Conservation (phyloP, 2,113 vertebrate species). For the Pachycephala philippinensis region DNA sequence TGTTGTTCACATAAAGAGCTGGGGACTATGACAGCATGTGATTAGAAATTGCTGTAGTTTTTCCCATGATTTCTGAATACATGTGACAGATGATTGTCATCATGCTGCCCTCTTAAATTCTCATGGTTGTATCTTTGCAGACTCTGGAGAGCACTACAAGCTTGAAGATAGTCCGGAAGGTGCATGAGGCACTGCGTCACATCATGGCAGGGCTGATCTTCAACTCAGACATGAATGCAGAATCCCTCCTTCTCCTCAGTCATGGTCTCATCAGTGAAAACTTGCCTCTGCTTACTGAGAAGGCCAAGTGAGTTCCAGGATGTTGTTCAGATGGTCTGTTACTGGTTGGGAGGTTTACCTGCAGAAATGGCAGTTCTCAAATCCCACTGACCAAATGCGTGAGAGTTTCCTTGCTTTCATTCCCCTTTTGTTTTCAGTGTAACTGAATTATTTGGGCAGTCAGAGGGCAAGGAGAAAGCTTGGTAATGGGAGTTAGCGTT, state of each 20-base stretch:
- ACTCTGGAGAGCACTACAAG: constrained; percentile 85
- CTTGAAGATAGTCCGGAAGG: constrained; percentile 87
- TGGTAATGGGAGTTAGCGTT: not conserved
- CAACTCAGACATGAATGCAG: constrained; percentile 82
- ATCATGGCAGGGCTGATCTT: constrained; percentile 84
- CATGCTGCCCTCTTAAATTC: not conserved
- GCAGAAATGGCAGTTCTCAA: not conserved
- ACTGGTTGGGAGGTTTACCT: not conserved
- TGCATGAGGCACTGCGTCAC: constrained; percentile 83
- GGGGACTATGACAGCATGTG: not conserved
- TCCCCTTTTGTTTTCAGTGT: not conserved
- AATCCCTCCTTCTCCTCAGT: constrained; percentile 86
- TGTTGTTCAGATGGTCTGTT: not conserved
- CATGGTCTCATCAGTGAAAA: constrained; percentile 93
- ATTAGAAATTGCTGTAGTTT: not conserved
- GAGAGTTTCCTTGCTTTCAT: not conserved
- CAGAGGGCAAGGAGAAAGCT: not conserved
- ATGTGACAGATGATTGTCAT: not conserved
- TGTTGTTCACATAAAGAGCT: not conserved
- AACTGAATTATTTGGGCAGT: not conserved
- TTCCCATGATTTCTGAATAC: not conserved
- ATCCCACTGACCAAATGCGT: not conserved
- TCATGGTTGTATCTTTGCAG: constrained; percentile 63
- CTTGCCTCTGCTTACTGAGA: constrained; percentile 88
- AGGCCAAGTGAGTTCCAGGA: constrained; percentile 81